phyloP scores from a whole-genome alignment of 2,113 vertebrate species.

The Ellobius talpinus region DNA sequence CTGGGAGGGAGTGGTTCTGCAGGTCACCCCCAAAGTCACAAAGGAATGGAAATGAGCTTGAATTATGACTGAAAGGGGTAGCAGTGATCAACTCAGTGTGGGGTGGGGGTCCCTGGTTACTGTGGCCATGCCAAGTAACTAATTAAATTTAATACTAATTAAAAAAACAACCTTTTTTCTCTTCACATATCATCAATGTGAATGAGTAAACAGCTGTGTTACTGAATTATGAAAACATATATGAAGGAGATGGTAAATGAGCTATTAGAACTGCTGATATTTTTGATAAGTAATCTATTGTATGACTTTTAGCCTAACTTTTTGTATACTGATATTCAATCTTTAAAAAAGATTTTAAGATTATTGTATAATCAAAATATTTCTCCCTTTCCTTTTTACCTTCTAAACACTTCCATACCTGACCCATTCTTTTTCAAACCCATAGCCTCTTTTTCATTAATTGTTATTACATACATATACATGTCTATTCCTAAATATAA shows the following conservation, averaged over 20 bases:
- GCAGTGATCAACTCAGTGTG: neutral
- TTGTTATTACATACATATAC: too few relatives aligned
- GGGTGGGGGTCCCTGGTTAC: too few relatives aligned
- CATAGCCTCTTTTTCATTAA: neutral
- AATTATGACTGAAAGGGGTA: neutral
- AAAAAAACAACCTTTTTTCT: neutral
- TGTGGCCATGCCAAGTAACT: neutral
- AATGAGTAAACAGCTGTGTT: neutral
- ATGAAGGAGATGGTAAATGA: neutral
- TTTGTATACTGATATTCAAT: neutral
- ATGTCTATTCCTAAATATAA: neutral
- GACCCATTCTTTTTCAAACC: too few relatives aligned
- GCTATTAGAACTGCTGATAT: neutral
- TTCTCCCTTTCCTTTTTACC: neutral
- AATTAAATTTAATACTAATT: neutral
- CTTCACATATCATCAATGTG: neutral
- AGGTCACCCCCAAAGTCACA: neutral
- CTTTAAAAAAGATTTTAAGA: neutral
- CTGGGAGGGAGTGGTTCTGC: neutral
- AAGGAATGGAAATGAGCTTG: neutral
- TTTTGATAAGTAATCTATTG: neutral
- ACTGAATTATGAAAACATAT: neutral
- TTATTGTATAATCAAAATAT: neutral
- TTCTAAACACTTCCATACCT: neutral
- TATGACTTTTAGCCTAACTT: neutral